Base-by-base conservation (phyloP, 1,140 invertebrate species). In the Drosophila novamexicana region DNA sequence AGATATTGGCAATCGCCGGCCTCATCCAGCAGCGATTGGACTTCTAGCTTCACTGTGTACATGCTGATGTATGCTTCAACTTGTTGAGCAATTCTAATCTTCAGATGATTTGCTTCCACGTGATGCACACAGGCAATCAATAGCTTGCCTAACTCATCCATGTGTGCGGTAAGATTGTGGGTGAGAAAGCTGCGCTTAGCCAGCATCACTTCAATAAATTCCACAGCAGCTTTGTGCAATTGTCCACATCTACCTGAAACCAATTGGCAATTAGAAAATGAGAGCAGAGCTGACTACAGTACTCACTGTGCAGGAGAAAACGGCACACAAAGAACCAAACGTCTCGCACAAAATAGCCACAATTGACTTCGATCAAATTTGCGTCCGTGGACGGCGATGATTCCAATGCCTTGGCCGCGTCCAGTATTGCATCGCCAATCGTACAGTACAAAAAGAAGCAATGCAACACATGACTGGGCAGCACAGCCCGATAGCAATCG, bases 291-390 rank as follows among this genome's bases (percentile, higher is more conserved):
- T 16, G 2, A 22, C 7, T 5, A 6, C 29, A 37, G 16, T n/a
- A 73, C 78, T 79, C 5, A 90, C 85, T 74, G 47, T 71, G 69
- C 16, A 64, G 6, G 1, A 85, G 36, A 37, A 80, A 72, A 14
- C 73, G 63, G 32, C 73, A 71, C 1, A 85, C 44, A 66, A 91
- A 91, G 14, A 69, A 85, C 75, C 85, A 80, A 49, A 69, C 72
- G 18, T 91, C 89, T 1, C 61, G 66, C 29, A 83, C 56, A 66
- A 89, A 91, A 16, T 70, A 89, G 1, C 53, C 9, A 22, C 50
- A 57, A 45, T 66, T 58, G 2, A 65, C 44, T 9, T 40, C n/a
- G 7, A 42, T 16, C 6, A 70, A 32, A 34, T 6, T 32, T 9
- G 22, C 7, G 8, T 34, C 32, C 9, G 44, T 6, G 37, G 1